Base-by-base conservation (phyloP, 2,888 invertebrate genomes). In the Pristionchus mayeri region DNA sequence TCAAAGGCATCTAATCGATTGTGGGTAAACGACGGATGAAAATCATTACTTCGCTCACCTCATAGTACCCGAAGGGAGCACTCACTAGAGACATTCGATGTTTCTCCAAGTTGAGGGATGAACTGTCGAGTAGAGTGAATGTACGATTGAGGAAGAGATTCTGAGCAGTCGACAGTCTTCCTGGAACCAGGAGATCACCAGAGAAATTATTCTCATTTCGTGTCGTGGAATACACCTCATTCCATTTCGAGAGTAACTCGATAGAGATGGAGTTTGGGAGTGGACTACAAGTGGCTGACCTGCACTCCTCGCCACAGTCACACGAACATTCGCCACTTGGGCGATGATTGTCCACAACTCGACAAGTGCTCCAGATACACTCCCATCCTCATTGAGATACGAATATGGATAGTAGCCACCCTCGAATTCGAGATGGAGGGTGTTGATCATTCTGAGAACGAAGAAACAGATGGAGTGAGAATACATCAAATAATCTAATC, bases 291-390 rank as follows among this genome's bases (percentile, higher is more conserved):
- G n/a, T n/a, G n/a, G n/a, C n/a, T n/a, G n/a, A 71, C 71, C 71
- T 71, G 18, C 40, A 24, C 40, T 71, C 18, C 40, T 40, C n/a
- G 71, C 13, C 6, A 71, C 24, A 0, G 37, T 71, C 40, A 71
- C 9, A 24, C 24, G n/a, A 40, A 44, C 24, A 2, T 44, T 71
- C n/a, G 71, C 71, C 71, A 71, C 1, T 24, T 40, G 11, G 1
- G 71, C 71, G 7, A 71, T 24, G 11, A 71, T 71, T 9, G n/a
- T 44, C 71, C 71, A 71, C 71, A 71, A 40, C 40, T 71, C 71
- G 4, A 44, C 40, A 16, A 71, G 24, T 30, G 71, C 71, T 44
- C 71, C 71, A 9, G 21, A 3, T 9, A 71, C 44, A 44, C 40
- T 71, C 30, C 71, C 71, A 21, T 71, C 24, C 9, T 40, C n/a